phyloP scores from a whole-genome alignment of 2,888 invertebrate genomes.

The Candidula unifasciata region DNA sequence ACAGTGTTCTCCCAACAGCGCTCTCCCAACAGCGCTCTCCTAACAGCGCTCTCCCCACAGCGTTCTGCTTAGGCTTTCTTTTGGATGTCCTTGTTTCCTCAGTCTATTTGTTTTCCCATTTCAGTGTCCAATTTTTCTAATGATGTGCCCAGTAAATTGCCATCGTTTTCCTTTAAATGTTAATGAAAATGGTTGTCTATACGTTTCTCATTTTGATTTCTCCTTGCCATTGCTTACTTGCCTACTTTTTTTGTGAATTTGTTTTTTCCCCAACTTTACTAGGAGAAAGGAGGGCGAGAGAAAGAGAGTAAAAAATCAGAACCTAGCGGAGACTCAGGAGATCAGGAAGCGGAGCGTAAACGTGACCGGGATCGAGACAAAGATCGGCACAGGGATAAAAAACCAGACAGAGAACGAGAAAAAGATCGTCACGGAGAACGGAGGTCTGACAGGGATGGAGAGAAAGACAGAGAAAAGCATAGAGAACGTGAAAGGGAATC shows the following conservation, averaged over 20 bases:
- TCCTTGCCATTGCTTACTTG: too few relatives aligned
- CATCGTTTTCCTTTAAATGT: too few relatives aligned
- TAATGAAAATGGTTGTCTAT: too few relatives aligned
- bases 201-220: too few relatives aligned
- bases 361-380: slow-evolving; percentile 53
- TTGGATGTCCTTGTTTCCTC: too few relatives aligned
- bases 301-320: slow-evolving; percentile 49
- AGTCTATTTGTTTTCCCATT: too few relatives aligned
- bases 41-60: too few relatives aligned
- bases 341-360: slow-evolving; percentile 42
- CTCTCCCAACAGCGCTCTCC: too few relatives aligned
- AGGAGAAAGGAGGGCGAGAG: slow-evolving; percentile 44
- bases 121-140: too few relatives aligned
- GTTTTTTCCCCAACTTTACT: not conserved
- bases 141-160: too few relatives aligned
- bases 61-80: too few relatives aligned
- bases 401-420: slow-evolving; percentile 53
- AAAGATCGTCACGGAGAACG: slow-evolving; percentile 53
- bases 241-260: not conserved
- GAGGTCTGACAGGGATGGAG: slow-evolving; percentile 57
- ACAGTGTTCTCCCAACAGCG: too few relatives aligned
- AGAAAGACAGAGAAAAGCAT: slow-evolving; percentile 57
- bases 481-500: slow-evolving; percentile 45
- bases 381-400: slow-evolving; percentile 50
- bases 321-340: slow-evolving; percentile 44